Evolutionary conservation across 2,888 invertebrate genomes (phyloP), one percentile per base, ranked within the genome.

Genomic region (Leptarthrus brevirostris): DNA sequence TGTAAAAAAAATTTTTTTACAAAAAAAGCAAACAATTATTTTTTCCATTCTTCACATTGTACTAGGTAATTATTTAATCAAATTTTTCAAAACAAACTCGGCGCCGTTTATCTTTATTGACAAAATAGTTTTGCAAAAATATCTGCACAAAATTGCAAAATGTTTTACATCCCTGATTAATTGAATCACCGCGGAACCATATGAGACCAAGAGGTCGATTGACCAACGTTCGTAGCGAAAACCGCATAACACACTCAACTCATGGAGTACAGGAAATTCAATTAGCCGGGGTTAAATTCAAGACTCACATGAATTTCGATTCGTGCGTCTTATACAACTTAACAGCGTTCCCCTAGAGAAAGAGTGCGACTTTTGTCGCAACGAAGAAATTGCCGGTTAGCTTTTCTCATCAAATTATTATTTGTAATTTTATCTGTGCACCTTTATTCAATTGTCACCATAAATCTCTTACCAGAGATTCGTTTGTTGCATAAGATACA

Each of bases 181-280:
- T 64, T 24, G 69, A 24, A 52, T 44, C 44, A 52, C 24, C 36
- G 49, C 69, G 69, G 69, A 69, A 69, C 69, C 52, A 44, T 24
- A 52, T 22, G 24, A 49, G 64, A 66, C 30, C 14, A 66, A 47
- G 64, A 66, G 64, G 64, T 66, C 64, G 64, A 66, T 66, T 66
- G 64, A 66, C 64, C 64, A 66, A 66, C 22, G 58, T 10, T 58
- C 47, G 14, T 47, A 44, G 64, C 47, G 24, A 66, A 66, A 69
- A 52, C 30, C 69, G 69, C 69, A 52, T 34, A 69, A 52, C 52
- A 49, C 69, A 52, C 69, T 69, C 52, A 36, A 52, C 52, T 52
- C 20, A 52, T 69, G n/a, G 69, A 66, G 69, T 36, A 69, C 69
- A 69, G 69, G 69, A 69, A 69, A 69, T 69, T 69, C 69, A 69